Conservation (phyloP, 1,140 invertebrate genomes). For the Orius insidiosus region DNA sequence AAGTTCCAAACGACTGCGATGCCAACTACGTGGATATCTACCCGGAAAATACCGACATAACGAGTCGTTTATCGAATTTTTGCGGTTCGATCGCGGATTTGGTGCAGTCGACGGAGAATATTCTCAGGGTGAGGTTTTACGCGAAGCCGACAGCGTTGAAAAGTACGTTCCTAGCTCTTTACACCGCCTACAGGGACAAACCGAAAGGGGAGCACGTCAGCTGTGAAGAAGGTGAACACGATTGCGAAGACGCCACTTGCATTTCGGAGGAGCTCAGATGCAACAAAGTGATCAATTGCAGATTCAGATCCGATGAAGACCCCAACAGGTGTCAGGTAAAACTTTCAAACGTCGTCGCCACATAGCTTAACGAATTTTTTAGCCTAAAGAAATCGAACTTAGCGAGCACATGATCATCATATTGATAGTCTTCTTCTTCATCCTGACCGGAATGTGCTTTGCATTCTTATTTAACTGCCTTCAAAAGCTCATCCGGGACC, state of each 20-base stretch:
- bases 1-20: slow-evolving; percentile 66
- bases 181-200: slow-evolving; percentile 52
- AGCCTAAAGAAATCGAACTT: slow-evolving; percentile 15
- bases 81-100: slow-evolving; percentile 63
- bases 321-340: slow-evolving; percentile 28
- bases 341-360: not conserved
- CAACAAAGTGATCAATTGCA: slow-evolving; percentile 57
- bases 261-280: slow-evolving; percentile 52
- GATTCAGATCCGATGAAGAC: slow-evolving; percentile 67
- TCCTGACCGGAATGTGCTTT: slow-evolving; percentile 70
- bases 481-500: slow-evolving; percentile 64
- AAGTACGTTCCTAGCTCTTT: slow-evolving; percentile 48
- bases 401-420: slow-evolving; percentile 69
- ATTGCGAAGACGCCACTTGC: slow-evolving; percentile 73
- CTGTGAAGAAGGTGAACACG: slow-evolving; percentile 44
- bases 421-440: slow-evolving; percentile 70
- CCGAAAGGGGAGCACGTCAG: slow-evolving; percentile 23
- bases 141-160: slow-evolving; percentile 30
- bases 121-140: slow-evolving; percentile 37
- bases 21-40: slow-evolving; percentile 66
- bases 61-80: slow-evolving; percentile 40
- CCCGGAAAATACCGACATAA: slow-evolving; percentile 42
- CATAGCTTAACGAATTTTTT: slow-evolving; percentile 2
- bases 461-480: slow-evolving; percentile 72
- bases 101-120: slow-evolving; percentile 38